A percentile compares a stretch with the other conserved stretches of the same genome.
Conservation (phyloP, 1,140 invertebrate genomes). For the Onthophagus taurus region DNA sequence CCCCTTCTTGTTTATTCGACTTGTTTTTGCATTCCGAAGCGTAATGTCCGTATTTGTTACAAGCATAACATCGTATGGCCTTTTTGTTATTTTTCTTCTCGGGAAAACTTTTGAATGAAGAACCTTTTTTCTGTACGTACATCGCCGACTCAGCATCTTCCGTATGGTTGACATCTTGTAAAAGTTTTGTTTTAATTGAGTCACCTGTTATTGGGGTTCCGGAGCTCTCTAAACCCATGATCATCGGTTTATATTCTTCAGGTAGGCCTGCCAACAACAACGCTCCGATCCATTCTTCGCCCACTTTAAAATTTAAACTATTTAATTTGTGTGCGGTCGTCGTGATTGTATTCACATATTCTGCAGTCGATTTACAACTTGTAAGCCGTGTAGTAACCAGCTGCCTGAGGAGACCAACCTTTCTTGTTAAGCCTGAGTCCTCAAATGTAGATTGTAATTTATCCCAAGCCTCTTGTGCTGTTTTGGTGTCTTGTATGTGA, state of each 20-base stretch:
- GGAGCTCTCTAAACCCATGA: slow-evolving; percentile 31
- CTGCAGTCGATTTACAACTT: slow-evolving; percentile 25
- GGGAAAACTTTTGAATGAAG: too few relatives aligned
- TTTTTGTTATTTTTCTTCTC: too few relatives aligned
- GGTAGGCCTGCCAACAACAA: slow-evolving; percentile 33
- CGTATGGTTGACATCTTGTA: slow-evolving; percentile 21
- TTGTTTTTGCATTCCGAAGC: too few relatives aligned
- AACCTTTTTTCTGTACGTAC: too few relatives aligned
- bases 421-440: slow-evolving; percentile 29
- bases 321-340: slow-evolving; percentile 26
- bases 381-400: slow-evolving; percentile 28
- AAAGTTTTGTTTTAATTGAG: slow-evolving; percentile 23
- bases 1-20: too few relatives aligned
- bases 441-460: slow-evolving; percentile 30
- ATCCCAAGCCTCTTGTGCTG: slow-evolving; percentile 27
- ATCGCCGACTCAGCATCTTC: too few relatives aligned
- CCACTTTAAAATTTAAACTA: slow-evolving; percentile 31
- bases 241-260: slow-evolving; percentile 36
- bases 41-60: too few relatives aligned
- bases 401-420: slow-evolving; percentile 27
- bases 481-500: slow-evolving; percentile 23
- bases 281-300: slow-evolving; percentile 32
- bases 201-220: slow-evolving; percentile 32
- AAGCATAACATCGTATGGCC: too few relatives aligned
- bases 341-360: slow-evolving; percentile 33